These are phyloP conservation scores for Microcebus ravelobensis DNA, from an alignment of 2,113 vertebrate species.

Conservation along the genomic window DNA sequence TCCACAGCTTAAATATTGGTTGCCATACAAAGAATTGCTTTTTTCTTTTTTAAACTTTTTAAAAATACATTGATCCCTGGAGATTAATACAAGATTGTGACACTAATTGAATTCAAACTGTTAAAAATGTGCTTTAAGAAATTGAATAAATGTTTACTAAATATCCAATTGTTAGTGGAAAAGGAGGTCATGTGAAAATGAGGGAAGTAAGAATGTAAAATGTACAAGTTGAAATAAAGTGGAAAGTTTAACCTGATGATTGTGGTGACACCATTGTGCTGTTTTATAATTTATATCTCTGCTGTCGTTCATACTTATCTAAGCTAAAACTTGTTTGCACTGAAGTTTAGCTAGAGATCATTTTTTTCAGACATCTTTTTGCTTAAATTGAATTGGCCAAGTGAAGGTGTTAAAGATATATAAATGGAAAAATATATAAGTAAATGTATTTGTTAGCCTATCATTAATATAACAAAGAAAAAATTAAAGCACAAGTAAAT, in stretches of 20 bases:
- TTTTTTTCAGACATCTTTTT: conserved; percentile 42
- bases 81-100: conserved; percentile 20
- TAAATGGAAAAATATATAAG: background rate
- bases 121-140: background rate
- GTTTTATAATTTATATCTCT: conserved; percentile 37
- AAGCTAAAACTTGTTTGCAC: background rate
- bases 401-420: background rate
- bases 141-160: background rate
- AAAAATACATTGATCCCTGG: conserved; percentile 28
- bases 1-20: conserved; percentile 1
- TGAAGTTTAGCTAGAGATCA: conserved; percentile 7
- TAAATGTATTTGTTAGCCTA: background rate
- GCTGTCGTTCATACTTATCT: background rate
- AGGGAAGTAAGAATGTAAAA: background rate
- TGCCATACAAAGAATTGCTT: background rate
- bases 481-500: background rate
- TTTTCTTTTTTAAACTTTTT: conserved; percentile 15
- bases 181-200: background rate
- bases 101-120: background rate
- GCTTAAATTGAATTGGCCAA: conserved; percentile 33
- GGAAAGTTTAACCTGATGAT: conserved; percentile 26
- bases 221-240: conserved; percentile 25
- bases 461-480: background rate
- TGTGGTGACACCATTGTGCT: background rate
- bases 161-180: background rate